These are phyloP conservation scores for Leucoptera coffeella DNA, from an alignment of 2,888 invertebrate genomes.

Conservation along the genomic window DNA sequence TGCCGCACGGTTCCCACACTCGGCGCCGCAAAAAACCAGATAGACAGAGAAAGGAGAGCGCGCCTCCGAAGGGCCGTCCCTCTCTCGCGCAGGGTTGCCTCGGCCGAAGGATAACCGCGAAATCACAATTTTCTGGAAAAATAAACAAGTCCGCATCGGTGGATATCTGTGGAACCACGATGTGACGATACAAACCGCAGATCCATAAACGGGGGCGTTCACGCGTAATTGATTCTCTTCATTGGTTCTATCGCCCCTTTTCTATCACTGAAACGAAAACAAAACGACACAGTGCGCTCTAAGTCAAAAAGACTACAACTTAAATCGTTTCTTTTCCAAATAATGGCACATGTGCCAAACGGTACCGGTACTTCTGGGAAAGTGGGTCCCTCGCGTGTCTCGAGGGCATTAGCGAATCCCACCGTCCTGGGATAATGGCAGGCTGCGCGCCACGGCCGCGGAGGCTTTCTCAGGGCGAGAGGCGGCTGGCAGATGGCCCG, in stretches of 20 bases:
- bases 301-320: no score
- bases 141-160: slow-evolving; percentile 20
- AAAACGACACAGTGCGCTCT: no score
- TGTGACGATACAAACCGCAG: no score
- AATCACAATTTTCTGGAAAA: slow-evolving; percentile 34
- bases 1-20: slow-evolving; percentile 52
- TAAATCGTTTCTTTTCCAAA: no score
- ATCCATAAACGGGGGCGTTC: no score
- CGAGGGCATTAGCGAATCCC: not conserved
- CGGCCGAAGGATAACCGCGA: slow-evolving; percentile 27
- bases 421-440: slow-evolving; percentile 10
- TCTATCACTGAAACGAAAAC: no score
- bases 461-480: not conserved
- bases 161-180: no score
- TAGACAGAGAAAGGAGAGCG: slow-evolving; percentile 22
- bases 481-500: slow-evolving; percentile 17
- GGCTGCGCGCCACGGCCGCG: not conserved
- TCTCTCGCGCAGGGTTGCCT: slow-evolving; percentile 30
- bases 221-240: no score
- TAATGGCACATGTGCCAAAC: slow-evolving; percentile 44
- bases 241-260: no score
- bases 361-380: slow-evolving; percentile 48
- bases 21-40: slow-evolving; percentile 49
- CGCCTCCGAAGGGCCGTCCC: slow-evolving; percentile 22
- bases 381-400: slow-evolving; percentile 35